These are phyloP conservation scores for Polydrusus pterygomalis DNA, from an alignment of 2,888 invertebrate species.

Conservation along the genomic window DNA sequence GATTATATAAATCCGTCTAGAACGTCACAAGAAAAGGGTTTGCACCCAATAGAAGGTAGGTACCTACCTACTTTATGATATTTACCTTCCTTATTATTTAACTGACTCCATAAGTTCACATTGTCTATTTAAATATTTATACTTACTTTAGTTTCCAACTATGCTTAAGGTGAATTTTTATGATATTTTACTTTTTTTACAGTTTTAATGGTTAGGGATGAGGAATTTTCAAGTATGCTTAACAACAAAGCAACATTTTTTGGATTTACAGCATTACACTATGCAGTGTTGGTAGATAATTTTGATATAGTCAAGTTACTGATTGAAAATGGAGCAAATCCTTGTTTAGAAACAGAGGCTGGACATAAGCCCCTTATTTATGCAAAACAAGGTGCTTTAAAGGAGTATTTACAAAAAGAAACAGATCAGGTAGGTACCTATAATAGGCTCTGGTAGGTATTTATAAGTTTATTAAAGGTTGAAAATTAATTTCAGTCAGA, in stretches of 20 bases:
- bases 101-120: too few species aligned
- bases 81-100: slow-evolving; percentile 45
- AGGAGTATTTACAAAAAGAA: slow-evolving; percentile 77
- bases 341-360: slow-evolving; percentile 83
- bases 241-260: slow-evolving; percentile 84
- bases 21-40: slow-evolving; percentile 78
- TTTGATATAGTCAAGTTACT: slow-evolving; percentile 78
- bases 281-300: slow-evolving; percentile 87
- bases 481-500: neutral
- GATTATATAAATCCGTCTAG: slow-evolving; percentile 82
- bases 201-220: slow-evolving; percentile 82
- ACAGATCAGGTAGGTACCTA: slow-evolving; percentile 69
- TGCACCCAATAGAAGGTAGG: slow-evolving; percentile 87
- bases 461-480: neutral
- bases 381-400: slow-evolving; percentile 78
- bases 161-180: too few species aligned
- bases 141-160: too few species aligned
- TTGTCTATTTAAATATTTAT: too few species aligned
- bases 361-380: slow-evolving; percentile 86
- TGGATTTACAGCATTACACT: slow-evolving; percentile 92
- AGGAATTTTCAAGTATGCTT: slow-evolving; percentile 85
- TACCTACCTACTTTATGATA: slow-evolving; percentile 50
- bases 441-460: too few species aligned
- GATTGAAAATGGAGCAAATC: slow-evolving; percentile 84
- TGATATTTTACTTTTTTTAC: neutral